Evolutionary conservation across 2,888 invertebrate species (phyloP), one percentile per base, ranked within the genome.

Genomic region (Drosophila formosana): DNA sequence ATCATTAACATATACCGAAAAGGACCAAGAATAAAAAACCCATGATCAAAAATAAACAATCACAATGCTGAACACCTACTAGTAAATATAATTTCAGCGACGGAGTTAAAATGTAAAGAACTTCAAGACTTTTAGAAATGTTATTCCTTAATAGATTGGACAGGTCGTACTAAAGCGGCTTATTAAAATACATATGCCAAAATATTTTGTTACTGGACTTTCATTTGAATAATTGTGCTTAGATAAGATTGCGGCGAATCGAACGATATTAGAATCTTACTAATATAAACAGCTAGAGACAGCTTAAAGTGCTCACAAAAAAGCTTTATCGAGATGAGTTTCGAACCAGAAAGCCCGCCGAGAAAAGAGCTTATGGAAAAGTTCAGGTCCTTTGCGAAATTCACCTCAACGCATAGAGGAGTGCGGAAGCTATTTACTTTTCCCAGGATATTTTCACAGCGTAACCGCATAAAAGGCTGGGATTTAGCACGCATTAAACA

Each of bases 401-500:
- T 74, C 66, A 80, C 68, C 74, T 66, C 55, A 8, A n/a, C 30
- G 11, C 5, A 5, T 37, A 7, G 5, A 25, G 34, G 50, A 64
- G 60, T n/a, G 8, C 61, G 25, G 37, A 46, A 57, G 55, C 66
- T 85, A 79, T 85, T 85, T 87, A 68, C 65, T 70, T 85, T 85
- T 85, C 85, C 85, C 85, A 85, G 78, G 88, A 73, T 66, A 69
- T 67, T 78, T 70, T 13, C n/a, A 25, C 58, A 70, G 66, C 61
- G 66, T 63, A 72, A 78, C 66, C 74, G 60, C 75, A 76, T 68
- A 61, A 75, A 68, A 72, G 60, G 39, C 71, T 52, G 60, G 67
- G 75, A 80, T 76, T 89, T 84, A 74, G 73, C 75, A 75, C 82
- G 81, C 80, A 81, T 82, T 83, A 74, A 74, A 74, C 78, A 88